Conservation (phyloP, 1,140 invertebrate species). For the Danaus plexippus region DNA sequence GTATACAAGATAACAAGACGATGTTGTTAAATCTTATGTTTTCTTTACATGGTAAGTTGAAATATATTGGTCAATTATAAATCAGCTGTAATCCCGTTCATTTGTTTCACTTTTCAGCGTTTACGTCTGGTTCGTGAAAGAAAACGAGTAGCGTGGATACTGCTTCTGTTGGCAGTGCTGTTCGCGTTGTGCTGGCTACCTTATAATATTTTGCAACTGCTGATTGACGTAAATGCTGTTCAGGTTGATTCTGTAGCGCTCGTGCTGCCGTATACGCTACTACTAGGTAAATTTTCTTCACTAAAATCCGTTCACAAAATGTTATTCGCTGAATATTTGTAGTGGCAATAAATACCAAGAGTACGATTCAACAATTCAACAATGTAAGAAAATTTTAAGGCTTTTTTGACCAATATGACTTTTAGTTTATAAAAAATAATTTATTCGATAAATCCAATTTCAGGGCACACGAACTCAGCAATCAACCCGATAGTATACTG, state of each 20-base stretch:
- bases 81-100: too few relatives aligned
- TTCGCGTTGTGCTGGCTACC: constrained; percentile 88
- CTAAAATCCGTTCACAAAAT: too few relatives aligned
- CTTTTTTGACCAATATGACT: too few relatives aligned
- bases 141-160: constrained; percentile 80
- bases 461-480: constrained; percentile 85
- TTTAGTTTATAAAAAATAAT: not conserved
- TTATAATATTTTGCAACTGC: constrained; percentile 78
- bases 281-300: constrained; percentile 52
- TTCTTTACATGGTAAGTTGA: too few relatives aligned
- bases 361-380: too few relatives aligned
- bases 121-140: constrained; percentile 77
- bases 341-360: too few relatives aligned
- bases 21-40: too few relatives aligned
- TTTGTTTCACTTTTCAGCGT: constrained; percentile 60
- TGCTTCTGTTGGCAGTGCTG: constrained; percentile 80
- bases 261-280: constrained; percentile 68
- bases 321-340: too few relatives aligned
- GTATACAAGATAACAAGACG: too few relatives aligned
- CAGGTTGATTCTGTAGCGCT: constrained; percentile 42
- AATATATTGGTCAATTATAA: too few relatives aligned
- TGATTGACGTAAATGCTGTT: constrained; percentile 74
- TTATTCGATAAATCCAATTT: not conserved
- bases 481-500: constrained; percentile 93
- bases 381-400: too few relatives aligned